Percentiles rank a stretch among this genome's conserved stretches.
Conservation (phyloP, 2,113 vertebrate genomes). For the Coturnix japonica region DNA sequence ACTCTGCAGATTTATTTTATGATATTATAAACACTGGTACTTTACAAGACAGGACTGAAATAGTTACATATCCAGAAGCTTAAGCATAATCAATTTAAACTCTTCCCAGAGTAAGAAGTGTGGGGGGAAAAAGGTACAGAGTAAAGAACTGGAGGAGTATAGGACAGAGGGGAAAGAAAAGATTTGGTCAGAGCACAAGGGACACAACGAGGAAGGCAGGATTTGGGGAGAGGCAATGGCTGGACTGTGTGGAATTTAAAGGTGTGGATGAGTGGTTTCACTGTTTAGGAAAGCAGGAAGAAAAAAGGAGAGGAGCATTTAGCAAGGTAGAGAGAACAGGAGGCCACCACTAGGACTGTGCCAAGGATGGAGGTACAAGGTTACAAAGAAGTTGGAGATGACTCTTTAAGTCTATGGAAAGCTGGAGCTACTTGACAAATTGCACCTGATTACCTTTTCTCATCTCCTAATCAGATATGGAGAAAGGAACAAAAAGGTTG, state of each 20-base stretch:
- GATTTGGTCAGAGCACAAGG: neutral
- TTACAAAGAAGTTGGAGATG: neutral
- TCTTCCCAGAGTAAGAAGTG: neutral
- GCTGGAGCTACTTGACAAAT: neutral
- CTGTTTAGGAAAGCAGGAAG: neutral
- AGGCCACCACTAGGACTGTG: neutral
- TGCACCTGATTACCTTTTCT: accelerated
- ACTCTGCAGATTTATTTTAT: neutral
- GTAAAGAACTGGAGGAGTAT: neutral
- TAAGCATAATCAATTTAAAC: neutral
- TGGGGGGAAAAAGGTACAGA: neutral
- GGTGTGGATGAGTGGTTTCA: neutral
- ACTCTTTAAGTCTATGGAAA: neutral
- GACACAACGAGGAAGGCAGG: neutral
- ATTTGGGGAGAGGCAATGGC: neutral
- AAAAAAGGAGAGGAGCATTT: neutral
- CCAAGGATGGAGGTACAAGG: neutral
- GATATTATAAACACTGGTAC: neutral
- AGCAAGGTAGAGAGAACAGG: neutral
- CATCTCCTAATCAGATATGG: neutral
- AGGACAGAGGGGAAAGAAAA: neutral
- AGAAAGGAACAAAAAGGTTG: neutral
- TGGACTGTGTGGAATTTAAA: neutral
- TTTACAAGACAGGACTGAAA: neutral
- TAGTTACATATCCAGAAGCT: neutral